Base-by-base conservation (phyloP, 2,888 invertebrate genomes). In the Drosophila aldrichi region DNA sequence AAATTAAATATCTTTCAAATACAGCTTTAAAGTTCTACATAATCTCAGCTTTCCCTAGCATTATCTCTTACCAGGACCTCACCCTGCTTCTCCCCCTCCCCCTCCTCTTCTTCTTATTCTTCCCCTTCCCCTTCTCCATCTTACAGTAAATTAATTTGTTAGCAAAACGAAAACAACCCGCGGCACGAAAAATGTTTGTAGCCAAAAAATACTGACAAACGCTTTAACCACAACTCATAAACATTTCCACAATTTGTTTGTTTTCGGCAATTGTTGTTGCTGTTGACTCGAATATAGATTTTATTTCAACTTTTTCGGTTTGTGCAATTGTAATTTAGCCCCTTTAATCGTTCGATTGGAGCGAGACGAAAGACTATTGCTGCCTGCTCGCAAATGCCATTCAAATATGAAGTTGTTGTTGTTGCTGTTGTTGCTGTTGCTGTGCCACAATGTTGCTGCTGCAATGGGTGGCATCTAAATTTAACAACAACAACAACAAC, bases 141-240 rank as follows among this genome's bases (percentile, higher is more conserved):
- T 77, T 61, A 14, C 46, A 49, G 60, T 43, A 73, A 76, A 76
- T 73, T 72, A 76, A 77, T 68, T 76, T 76, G 77, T 55, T 54
- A 29, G 54, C 22, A 69, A 69, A 69, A 73, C 61, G 32, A 49
- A 64, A 77, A 73, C 61, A 64, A 62, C 69, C 76, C 60, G 76
- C 76, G 70, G 70, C 70, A 29, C 40, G 62, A 52, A 48, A 44
- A 59, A 59, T 59, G 61, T 61, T 61, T 34, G 36, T 58, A 49
- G 52, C 51, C 60, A 56, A 76, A 75, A 60, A 51, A 63, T 54
- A 54, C 79, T 77, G 85, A 85, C 83, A 84, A 80, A 54, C 64
- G 64, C 60, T 70, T 79, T 68, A 66, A 66, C 85, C 88, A 75
- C 71, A 83, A 78, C 73, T 76, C 82, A 85, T 69, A 82, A 88